Conservation (phyloP, 2,797 vertebrate genomes). For the Enteromius afrohamiltoni region DNA sequence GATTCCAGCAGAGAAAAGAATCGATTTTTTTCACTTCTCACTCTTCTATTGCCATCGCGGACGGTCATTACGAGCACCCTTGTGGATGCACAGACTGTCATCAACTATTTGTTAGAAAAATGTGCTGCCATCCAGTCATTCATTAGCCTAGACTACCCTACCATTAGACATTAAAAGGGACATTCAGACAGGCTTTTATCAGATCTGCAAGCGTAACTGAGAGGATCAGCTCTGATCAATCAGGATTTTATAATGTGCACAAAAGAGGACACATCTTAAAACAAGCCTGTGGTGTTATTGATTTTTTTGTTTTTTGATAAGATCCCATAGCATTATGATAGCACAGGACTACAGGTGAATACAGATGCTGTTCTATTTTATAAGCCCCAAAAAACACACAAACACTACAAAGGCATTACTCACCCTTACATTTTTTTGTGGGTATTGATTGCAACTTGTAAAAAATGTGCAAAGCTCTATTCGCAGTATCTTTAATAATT, state of each 20-base stretch:
- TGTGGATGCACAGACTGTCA: conserved; percentile 19
- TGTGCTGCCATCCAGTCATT: not conserved
- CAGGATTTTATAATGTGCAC: conserved; percentile 18
- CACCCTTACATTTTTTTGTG: too few relatives aligned
- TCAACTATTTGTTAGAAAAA: not conserved
- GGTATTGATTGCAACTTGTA: not conserved
- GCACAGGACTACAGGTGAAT: conserved; percentile 2
- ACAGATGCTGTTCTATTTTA: conserved; percentile 4
- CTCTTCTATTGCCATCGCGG: conserved; percentile 7
- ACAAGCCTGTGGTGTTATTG: conserved; percentile 21
- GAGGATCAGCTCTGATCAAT: conserved; percentile 19
- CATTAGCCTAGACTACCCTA: not conserved
- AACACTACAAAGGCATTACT: not conserved
- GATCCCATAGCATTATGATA: conserved; percentile 20
- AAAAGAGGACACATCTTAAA: conserved; percentile 1
- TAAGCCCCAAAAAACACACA: not conserved
- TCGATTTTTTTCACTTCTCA: conserved; percentile 43
- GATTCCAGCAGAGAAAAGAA: conserved; percentile 38
- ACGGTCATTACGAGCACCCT: not conserved
- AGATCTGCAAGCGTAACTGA: not conserved
- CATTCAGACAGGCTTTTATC: not conserved
- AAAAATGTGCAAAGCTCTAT: not conserved
- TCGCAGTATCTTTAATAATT: not conserved
- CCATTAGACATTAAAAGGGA: conserved; percentile 6
- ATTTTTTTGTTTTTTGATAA: conserved; percentile 9